Evolutionary conservation across 2,113 vertebrate species (phyloP).

Genomic region (Semicossyphus pulcher): DNA sequence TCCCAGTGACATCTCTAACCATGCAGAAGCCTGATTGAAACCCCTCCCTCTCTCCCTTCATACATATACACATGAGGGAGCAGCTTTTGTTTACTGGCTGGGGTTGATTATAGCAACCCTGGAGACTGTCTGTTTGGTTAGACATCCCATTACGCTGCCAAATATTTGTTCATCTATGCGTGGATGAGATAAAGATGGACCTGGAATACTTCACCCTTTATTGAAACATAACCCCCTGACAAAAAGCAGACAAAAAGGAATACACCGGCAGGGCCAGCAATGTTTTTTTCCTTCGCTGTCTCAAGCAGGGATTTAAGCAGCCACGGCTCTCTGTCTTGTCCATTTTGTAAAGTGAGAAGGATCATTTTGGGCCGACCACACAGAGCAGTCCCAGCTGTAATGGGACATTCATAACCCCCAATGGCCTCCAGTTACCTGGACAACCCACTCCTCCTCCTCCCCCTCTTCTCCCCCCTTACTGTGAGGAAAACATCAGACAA

Average conservation of each 20-base stretch:
- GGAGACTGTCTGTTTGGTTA: slow-evolving; percentile 43
- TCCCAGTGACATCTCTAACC: slow-evolving; percentile 33
- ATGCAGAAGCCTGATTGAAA: slow-evolving; percentile 20
- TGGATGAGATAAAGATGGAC: slow-evolving; percentile 43
- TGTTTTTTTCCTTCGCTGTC: not conserved
- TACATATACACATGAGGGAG: slow-evolving; percentile 9
- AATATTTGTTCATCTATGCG: slow-evolving; percentile 61
- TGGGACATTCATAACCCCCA: slow-evolving; percentile 75
- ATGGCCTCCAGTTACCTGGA: slow-evolving; percentile 76
- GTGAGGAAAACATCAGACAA: slow-evolving; percentile 41
- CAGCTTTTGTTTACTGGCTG: slow-evolving; percentile 34
- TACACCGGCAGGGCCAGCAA: not conserved
- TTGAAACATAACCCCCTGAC: slow-evolving; percentile 2
- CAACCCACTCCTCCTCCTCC: slow-evolving; percentile 59
- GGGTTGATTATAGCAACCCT: slow-evolving; percentile 27
- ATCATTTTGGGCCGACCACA: slow-evolving; percentile 27
- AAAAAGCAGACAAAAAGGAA: not conserved
- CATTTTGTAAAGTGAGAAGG: slow-evolving; percentile 41
- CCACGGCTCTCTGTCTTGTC: slow-evolving; percentile 3
- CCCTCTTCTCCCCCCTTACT: slow-evolving; percentile 25
- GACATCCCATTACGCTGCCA: slow-evolving; percentile 35
- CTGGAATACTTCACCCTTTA: slow-evolving; percentile 19
- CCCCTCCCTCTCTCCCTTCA: not conserved
- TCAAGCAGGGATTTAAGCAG: not conserved
- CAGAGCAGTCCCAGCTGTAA: slow-evolving; percentile 46